Conservation (phyloP, 1,140 invertebrate genomes). For the Trissolcus basalis region DNA sequence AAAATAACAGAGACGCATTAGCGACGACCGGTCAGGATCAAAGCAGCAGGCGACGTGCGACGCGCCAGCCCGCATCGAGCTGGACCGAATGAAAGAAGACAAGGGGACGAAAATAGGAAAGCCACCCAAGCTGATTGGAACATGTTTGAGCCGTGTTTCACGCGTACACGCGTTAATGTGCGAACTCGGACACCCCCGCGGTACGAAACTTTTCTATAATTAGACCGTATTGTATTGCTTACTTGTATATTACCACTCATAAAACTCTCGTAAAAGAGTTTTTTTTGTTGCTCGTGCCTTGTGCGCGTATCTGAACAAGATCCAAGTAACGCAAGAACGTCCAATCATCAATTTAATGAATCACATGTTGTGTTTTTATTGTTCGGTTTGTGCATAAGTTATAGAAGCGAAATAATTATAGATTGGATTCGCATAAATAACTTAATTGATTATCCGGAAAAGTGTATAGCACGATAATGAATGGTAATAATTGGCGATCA, state of each 20-base stretch:
- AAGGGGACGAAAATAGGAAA: constrained; percentile 71
- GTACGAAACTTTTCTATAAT: constrained; percentile 69
- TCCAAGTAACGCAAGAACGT: too few relatives aligned
- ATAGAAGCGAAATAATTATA: too few relatives aligned
- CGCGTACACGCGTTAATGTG: constrained; percentile 63
- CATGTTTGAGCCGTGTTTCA: constrained; percentile 59
- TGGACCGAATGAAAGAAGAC: constrained; percentile 60
- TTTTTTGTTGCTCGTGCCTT: constrained; percentile 14
- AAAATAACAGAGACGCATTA: constrained; percentile 75
- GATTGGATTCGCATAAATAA: neutral
- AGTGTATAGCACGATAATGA: constrained; percentile 9
- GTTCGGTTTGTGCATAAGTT: too few relatives aligned
- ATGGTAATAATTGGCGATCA: constrained; percentile 40
- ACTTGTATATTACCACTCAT: constrained; percentile 67
- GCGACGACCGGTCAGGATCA: constrained; percentile 67
- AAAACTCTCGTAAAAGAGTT: constrained; percentile 58
- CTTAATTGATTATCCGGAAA: neutral
- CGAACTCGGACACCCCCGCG: constrained; percentile 52
- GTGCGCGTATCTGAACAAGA: too few relatives aligned
- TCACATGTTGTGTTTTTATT: too few relatives aligned
- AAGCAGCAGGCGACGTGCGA: constrained; percentile 62
- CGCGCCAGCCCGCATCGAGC: constrained; percentile 37
- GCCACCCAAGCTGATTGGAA: constrained; percentile 69
- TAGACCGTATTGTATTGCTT: constrained; percentile 73
- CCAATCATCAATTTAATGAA: too few relatives aligned